Base-by-base conservation (phyloP, 1,140 invertebrate genomes). In the Drosophila bocki region DNA sequence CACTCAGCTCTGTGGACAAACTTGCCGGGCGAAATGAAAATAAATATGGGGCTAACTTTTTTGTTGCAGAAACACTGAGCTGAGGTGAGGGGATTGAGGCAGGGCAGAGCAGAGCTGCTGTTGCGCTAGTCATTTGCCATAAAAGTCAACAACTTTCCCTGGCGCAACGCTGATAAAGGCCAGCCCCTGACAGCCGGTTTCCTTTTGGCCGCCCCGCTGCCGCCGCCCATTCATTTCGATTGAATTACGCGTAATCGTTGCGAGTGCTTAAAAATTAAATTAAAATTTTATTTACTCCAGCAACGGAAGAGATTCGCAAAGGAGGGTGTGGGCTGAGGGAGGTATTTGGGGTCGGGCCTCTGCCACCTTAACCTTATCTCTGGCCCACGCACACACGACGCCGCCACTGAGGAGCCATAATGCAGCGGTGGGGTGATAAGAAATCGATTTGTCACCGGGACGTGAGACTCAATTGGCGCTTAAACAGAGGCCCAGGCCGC, bases 391-490 rank as follows among this genome's bases (percentile, higher is more conserved):
- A 69, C 62, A 68, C 58, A 74, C 53, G 47, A 58, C 48, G 54
- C 39, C 32, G 57, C 68, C 80, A 75, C 41, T 33, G 19, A 35
- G 51, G 44, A 76, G 63, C 67, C 64, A 80, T 83, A 83, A 87
- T 78, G 86, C 72, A 80, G 65, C 77, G 69, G 65, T 72, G 78
- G 80, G 83, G 78, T 88, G 84, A 88, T 88, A 90, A 81, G 84
- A 85, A 90, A 88, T 88, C 84, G 84, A 90, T 88, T 88, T 88
- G 84, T 88, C 84, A 79, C 78, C 75, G 75, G 75, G 69, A 81
- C 84, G 84, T 90, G 84, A 78, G 81, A 81, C 85, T 84, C 80
- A 84, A 88, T 88, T 88, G 85, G 85, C 85, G 85, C 85, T 81
- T 90, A 90, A 88, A 88, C 85, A 84, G 82, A 78, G 70, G 85